These are phyloP conservation scores for Plumapathes pennacea DNA, from an alignment of 92 coral and sea anemone species.

Conservation along the genomic window DNA sequence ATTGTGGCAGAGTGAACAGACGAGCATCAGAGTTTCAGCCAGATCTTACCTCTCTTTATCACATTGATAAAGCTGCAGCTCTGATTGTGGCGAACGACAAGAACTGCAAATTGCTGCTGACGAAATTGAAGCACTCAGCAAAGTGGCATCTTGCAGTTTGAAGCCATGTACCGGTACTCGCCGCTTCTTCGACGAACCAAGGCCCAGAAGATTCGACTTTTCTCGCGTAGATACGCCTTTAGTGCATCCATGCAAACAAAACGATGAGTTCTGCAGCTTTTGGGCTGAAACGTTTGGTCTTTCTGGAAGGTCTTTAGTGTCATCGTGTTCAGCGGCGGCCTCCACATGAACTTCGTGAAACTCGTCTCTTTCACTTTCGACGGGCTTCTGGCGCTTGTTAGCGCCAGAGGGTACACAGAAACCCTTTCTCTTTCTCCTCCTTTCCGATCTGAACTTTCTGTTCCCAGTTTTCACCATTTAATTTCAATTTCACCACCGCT, in stretches of 20 bases:
- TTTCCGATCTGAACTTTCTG: constrained; percentile 12
- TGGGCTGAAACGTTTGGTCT: constrained; percentile 14
- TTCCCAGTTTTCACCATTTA: constrained; percentile 1
- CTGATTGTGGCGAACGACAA: constrained; percentile 28
- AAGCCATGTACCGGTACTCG: constrained; percentile 24
- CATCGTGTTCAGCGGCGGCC: neutral
- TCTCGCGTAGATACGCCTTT: constrained; percentile 22
- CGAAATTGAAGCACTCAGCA: constrained; percentile 38
- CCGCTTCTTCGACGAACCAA: constrained; percentile 9
- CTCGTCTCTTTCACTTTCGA: constrained; percentile 5
- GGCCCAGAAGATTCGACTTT: constrained; percentile 30
- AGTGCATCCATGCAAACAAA: constrained; percentile 28
- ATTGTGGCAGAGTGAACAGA: constrained; percentile 17
- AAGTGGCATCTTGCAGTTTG: constrained; percentile 48
- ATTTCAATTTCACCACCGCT: too few relatives aligned
- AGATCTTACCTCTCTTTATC: constrained; percentile 5
- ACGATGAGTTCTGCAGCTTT: constrained; percentile 49
- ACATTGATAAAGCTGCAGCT: constrained; percentile 36
- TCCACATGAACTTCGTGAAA: neutral
- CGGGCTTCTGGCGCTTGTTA: constrained; percentile 9
- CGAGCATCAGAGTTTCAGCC: constrained; percentile 12
- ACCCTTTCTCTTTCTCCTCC: constrained; percentile 15
- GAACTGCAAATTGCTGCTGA: constrained; percentile 47
- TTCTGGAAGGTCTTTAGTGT: constrained; percentile 3
- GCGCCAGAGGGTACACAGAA: constrained; percentile 2